A percentile compares a stretch with the other conserved stretches of the same genome.
Evolutionary conservation across 2,888 invertebrate species (phyloP).

Genomic region (Heliconius aoede): DNA sequence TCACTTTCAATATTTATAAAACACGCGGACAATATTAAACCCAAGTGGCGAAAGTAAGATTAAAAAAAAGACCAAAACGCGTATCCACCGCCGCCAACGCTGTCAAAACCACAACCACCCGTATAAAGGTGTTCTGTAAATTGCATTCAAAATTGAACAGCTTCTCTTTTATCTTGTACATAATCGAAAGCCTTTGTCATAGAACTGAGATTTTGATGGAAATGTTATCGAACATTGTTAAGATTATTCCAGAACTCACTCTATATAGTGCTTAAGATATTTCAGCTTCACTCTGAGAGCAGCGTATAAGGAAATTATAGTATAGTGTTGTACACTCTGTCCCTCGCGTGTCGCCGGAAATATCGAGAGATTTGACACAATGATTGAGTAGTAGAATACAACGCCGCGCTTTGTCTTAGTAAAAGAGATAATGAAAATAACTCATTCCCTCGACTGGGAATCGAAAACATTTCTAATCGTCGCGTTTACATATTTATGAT

Average conservation of each 20-base stretch:
- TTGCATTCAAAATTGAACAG: constrained; percentile 31
- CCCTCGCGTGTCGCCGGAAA: no score
- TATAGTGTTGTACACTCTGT: no score
- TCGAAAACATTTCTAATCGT: no score
- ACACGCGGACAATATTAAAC: background rate
- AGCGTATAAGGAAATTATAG: no score
- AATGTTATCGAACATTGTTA: background rate
- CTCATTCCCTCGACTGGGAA: no score
- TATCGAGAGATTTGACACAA: no score
- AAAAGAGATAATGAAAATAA: no score
- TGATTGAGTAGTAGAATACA: no score
- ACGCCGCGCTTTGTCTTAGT: no score
- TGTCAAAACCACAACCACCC: constrained; percentile 24
- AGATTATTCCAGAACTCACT: background rate
- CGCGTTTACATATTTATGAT: no score
- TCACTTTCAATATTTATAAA: background rate
- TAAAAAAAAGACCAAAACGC: background rate
- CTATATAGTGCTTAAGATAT: no score
- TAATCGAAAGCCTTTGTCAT: constrained; percentile 13
- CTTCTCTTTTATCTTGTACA: constrained; percentile 34
- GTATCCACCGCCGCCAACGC: background rate
- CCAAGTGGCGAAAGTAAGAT: background rate
- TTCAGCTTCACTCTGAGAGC: no score
- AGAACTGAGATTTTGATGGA: background rate
- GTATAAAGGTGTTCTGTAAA: constrained; percentile 32